Evolutionary conservation across 1,140 invertebrate genomes (phyloP), one percentile per base, ranked within the genome.

Genomic region (Drosophila nannoptera): DNA sequence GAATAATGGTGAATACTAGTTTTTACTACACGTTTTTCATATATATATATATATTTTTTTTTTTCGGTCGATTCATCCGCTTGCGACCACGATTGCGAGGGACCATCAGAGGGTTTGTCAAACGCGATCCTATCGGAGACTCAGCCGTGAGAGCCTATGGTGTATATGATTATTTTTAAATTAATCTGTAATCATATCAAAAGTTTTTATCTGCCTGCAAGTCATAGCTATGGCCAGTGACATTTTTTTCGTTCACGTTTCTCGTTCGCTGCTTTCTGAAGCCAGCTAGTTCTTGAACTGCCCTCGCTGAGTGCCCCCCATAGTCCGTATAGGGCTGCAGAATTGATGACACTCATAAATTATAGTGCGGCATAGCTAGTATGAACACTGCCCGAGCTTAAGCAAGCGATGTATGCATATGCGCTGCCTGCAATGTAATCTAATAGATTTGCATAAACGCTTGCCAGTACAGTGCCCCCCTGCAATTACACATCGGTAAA

Each of bases 301-400:
- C 49, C 50, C 59, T 55, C 66, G 59, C 9, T 11, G 4, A 8
- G 35, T 22, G 7, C 14, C 12, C 8, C 48, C 42, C 67, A 45
- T 22, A 42, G 60, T 63, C 66, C 55, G 63, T 69, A 49, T 64
- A 64, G 61, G 67, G 46, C 64, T 55, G 55, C 67, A 60, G 62
- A 82, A 82, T 83, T 82, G 78, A 83, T 83, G 78, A 82, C 67
- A 75, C 78, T 83, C 78, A 75, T 82, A 83, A 82, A 83, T 77
- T 56, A 64, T 64, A 43, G 75, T 75, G 61, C 60, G 40, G 48
- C 42, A 35, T 38, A 38, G 59, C 72, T 69, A 77, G 77, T 73
- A 61, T 65, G 61, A 66, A 50, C 49, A 60, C 52, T 61, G 63
- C 46, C 59, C 36, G 35, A 29, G 56, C 53, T 56, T 56, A 48